phyloP scores from a whole-genome alignment of 1,140 invertebrate genomes.

The Lepidostoma basale region DNA sequence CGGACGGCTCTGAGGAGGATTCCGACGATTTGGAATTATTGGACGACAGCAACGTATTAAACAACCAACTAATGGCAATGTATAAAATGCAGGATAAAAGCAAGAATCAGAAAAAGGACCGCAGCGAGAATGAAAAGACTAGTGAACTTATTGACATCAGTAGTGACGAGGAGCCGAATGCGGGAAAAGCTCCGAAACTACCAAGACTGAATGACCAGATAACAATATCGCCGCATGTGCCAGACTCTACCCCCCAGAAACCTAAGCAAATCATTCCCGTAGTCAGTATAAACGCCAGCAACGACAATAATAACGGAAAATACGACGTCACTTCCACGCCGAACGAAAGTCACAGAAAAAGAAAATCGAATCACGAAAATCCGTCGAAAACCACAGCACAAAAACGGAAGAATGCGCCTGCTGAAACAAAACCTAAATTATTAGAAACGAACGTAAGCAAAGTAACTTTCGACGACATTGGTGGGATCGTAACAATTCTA shows the following conservation, averaged over 20 bases:
- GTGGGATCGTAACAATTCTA: slow-evolving; percentile 73
- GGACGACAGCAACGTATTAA: slow-evolving; percentile 58
- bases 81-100: slow-evolving; percentile 60
- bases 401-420: slow-evolving; percentile 2
- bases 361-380: slow-evolving; percentile 13
- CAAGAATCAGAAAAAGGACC: slow-evolving; percentile 49
- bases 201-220: slow-evolving; percentile 53
- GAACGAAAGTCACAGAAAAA: not conserved
- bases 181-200: slow-evolving; percentile 57
- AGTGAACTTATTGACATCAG: slow-evolving; percentile 65
- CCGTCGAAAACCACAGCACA: slow-evolving; percentile 1
- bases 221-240: slow-evolving; percentile 55
- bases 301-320: slow-evolving; percentile 6
- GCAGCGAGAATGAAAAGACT: slow-evolving; percentile 52
- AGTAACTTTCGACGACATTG: slow-evolving; percentile 75
- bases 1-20: slow-evolving; percentile 65
- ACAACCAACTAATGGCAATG: slow-evolving; percentile 56
- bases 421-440: slow-evolving; percentile 46
- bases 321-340: not conserved
- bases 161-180: slow-evolving; percentile 60
- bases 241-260: slow-evolving; percentile 38
- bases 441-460: slow-evolving; percentile 44
- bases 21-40: slow-evolving; percentile 60
- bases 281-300: slow-evolving; percentile 38
- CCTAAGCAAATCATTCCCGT: slow-evolving; percentile 49